Evolutionary conservation across 2,113 vertebrate genomes (phyloP).

Genomic region (Diadophis punctatus): DNA sequence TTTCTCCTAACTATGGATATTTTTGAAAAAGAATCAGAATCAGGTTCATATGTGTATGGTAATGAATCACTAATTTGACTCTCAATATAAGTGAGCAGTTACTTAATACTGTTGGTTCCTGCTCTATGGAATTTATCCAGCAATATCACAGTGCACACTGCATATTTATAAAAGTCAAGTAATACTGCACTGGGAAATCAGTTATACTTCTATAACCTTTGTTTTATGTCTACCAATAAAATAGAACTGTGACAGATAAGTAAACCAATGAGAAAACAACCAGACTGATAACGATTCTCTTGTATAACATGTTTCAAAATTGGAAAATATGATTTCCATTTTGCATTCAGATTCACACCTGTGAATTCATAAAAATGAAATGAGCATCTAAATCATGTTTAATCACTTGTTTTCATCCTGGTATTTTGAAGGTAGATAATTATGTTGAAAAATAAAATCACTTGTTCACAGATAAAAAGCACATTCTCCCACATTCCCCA

Average conservation of each 20-base stretch:
- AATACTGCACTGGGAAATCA: background rate
- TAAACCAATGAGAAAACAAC: background rate
- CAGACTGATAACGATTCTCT: background rate
- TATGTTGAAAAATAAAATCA: slow-evolving; percentile 13
- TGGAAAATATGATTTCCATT: background rate
- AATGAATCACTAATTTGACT: background rate
- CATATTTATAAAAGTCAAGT: background rate
- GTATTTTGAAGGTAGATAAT: slow-evolving; percentile 14
- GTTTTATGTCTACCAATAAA: background rate
- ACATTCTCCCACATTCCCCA: background rate
- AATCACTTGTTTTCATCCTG: slow-evolving; percentile 21
- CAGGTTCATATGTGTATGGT: background rate
- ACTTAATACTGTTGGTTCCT: background rate
- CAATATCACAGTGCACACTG: background rate
- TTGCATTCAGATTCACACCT: slow-evolving; percentile 18
- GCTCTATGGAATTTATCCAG: background rate
- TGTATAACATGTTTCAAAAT: background rate
- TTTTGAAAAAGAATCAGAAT: background rate
- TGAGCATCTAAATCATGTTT: slow-evolving; percentile 12
- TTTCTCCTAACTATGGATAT: background rate
- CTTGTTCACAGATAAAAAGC: background rate
- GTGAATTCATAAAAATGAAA: slow-evolving; percentile 4
- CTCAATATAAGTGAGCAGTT: background rate
- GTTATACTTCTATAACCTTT: background rate
- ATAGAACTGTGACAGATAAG: background rate